Base-by-base conservation (phyloP, 2,888 invertebrate species). In the Frankliniella intonsa region DNA sequence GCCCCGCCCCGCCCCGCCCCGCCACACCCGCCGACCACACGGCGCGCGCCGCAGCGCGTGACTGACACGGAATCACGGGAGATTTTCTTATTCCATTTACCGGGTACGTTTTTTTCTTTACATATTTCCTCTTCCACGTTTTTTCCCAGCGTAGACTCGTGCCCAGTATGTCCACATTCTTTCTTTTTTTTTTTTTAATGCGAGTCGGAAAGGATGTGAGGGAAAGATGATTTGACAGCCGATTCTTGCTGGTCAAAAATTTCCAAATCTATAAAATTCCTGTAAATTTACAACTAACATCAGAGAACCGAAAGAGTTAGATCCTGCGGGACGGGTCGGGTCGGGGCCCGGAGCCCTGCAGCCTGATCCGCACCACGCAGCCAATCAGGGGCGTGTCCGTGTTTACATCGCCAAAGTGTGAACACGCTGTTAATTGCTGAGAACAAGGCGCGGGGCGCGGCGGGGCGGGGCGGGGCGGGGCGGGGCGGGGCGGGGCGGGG, bases 321-420 rank as follows among this genome's bases (percentile, higher is more conserved):
- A n/a, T n/a, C n/a, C n/a, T n/a, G n/a, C n/a, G n/a, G n/a, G n/a
- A n/a, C n/a, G n/a, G n/a, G n/a, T n/a, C n/a, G n/a, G n/a, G n/a
- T n/a, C n/a, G n/a, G n/a, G n/a, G n/a, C n/a, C n/a, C n/a, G n/a
- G 38, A 2, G 5, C 38, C 38, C 3, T 38, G 38, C 38, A 3
- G 38, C 38, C 38, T 5, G 38, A 38, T 38, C 38, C 2, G 2
- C 38, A 38, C 38, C 38, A n/a, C n/a, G n/a, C n/a, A 38, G 38
- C 38, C 38, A 38, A 38, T 38, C 38, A 38, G 38, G 38, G 38
- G 38, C 38, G 38, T 38, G 38, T 14, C 17, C 19, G n/a, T 69
- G 69, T 69, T 69, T 69, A 22, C 69, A 22, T 22, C 22, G 69
- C 69, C 69, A 22, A 69, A 69, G 69, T 69, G 69, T 69, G 69